A percentile compares a stretch with the other conserved stretches of the same genome.
Conservation (phyloP, 2,113 vertebrate species). For the Plecturocebus donacophilus region DNA sequence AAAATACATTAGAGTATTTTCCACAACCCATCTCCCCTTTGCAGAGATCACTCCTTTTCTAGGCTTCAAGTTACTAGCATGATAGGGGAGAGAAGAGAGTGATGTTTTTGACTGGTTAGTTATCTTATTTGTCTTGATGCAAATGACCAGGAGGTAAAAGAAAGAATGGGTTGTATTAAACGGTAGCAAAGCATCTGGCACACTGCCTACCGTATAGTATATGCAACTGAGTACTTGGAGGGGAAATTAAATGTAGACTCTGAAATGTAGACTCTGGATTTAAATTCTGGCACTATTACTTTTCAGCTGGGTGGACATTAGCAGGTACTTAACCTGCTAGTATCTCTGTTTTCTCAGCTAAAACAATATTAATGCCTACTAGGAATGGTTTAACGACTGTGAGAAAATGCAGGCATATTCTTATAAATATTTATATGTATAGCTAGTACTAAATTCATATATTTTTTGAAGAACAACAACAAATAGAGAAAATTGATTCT, state of each 20-base stretch:
- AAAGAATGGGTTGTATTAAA: background rate
- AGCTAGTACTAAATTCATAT: background rate
- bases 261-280: background rate
- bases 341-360: background rate
- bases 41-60: background rate
- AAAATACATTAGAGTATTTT: background rate
- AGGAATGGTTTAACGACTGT: background rate
- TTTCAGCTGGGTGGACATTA: background rate
- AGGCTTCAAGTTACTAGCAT: background rate
- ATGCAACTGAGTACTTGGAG: background rate
- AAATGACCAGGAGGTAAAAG: background rate
- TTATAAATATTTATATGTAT: background rate
- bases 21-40: background rate
- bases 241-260: background rate
- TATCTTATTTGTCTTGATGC: background rate
- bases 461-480: background rate
- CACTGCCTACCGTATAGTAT: too few relatives aligned
- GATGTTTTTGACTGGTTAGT: background rate
- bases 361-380: background rate
- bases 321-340: background rate
- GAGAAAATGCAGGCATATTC: background rate
- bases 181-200: background rate
- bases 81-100: background rate
- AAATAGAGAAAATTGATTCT: background rate
- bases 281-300: background rate